Base-by-base conservation (phyloP, 2,888 invertebrate species). In the Eilema sororculum region DNA sequence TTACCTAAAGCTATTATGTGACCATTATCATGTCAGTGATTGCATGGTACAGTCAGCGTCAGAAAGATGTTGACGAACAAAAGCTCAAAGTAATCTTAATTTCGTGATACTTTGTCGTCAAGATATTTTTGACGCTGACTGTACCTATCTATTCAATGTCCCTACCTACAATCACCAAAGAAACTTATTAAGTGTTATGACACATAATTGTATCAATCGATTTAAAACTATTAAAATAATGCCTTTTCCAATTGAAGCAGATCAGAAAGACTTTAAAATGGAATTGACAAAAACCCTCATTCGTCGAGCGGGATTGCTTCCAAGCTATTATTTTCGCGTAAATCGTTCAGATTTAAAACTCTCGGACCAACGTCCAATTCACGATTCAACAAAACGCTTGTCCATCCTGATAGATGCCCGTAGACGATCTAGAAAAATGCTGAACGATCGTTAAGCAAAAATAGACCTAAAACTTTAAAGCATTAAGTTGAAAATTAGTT, bases 341-440 rank as follows among this genome's bases (percentile, higher is more conserved):
- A 93, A 94, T 93, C 91, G 89, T 87, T 86, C 85, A 88, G 88
- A 91, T 92, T 93, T 93, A 93, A 94, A 94, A 91, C 90, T 88
- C 84, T 89, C 86, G 85, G 85, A 87, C 90, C 87, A 88, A 84
- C 85, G 90, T 91, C 92, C 93, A 90, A 93, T 91, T 92, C 86
- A 87, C 90, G 88, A 91, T 94, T 91, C 93, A 89, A 92, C 92
- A 94, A 92, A 94, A 94, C 84, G 93, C 89, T 93, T 90, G 94
- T 93, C 94, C 93, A 88, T 90, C 87, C 91, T 93, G 94, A 95
- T 93, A 90, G 91, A 95, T 94, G 90, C 78, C 89, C 87, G 84
- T 85, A 87, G 86, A 87, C 82, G 80, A 71, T 76, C 71, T 84
- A 86, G 88, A 84, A 85, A 84, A 82, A 83, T 81, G 76, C 75